Conservation (phyloP, 2,113 vertebrate genomes). For the Alouatta palliata region DNA sequence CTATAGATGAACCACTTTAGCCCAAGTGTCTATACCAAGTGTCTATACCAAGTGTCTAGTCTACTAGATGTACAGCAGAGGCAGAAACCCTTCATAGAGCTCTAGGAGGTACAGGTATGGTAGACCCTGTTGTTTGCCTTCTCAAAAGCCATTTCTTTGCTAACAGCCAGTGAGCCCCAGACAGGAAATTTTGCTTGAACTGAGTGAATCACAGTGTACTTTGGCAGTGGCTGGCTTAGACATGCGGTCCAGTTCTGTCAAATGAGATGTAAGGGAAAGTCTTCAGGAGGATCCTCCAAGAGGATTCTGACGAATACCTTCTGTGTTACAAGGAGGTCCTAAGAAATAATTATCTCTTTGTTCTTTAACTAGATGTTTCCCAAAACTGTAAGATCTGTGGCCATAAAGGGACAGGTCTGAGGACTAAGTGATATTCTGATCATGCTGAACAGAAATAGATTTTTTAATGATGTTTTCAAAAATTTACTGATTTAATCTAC, state of each 20-base stretch:
- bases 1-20: not conserved
- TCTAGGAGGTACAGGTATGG: not conserved
- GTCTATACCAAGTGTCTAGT: not conserved
- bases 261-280: not conserved
- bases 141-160: not conserved
- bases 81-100: not conserved
- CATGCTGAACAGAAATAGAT: not conserved
- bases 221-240: not conserved
- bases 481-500: not conserved
- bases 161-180: not conserved
- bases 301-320: not conserved
- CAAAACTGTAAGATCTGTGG: not conserved
- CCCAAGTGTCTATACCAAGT: not conserved
- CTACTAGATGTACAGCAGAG: not conserved
- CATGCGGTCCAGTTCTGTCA: not conserved
- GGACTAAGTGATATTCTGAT: not conserved
- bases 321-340: not conserved
- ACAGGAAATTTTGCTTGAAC: not conserved
- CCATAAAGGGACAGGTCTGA: not conserved
- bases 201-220: not conserved
- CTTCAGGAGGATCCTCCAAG: too few species aligned
- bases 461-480: not conserved
- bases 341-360: not conserved
- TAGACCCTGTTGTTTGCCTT: not conserved
- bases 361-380: not conserved